Conservation (phyloP, 1,140 invertebrate genomes). For the Antheraea pernyi region DNA sequence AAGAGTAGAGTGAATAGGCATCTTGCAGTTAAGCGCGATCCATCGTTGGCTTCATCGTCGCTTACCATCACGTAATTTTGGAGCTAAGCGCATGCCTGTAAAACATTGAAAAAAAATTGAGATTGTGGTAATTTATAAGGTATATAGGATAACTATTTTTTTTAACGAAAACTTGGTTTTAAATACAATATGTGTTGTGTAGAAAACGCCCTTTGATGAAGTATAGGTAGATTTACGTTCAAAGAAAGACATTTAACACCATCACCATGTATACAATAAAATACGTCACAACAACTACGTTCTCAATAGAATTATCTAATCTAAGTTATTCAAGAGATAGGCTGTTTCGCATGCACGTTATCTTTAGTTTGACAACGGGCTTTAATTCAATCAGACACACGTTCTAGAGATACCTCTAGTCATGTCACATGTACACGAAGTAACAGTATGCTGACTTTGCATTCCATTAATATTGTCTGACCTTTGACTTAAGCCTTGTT, state of each 20-base stretch:
- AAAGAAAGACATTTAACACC: background rate
- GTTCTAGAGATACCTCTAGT: conserved; percentile 48
- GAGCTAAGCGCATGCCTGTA: too few species aligned
- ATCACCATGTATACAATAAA: background rate
- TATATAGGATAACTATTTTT: too few species aligned
- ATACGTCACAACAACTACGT: background rate
- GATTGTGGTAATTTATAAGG: too few species aligned
- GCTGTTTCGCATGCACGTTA: conserved; percentile 30
- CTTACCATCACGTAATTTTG: too few species aligned
- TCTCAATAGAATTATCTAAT: conserved; percentile 14
- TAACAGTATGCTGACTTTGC: conserved; percentile 5
- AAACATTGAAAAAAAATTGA: too few species aligned
- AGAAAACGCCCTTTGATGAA: too few species aligned
- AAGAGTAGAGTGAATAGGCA: too few species aligned
- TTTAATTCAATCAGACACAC: conserved; percentile 58
- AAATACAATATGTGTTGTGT: too few species aligned
- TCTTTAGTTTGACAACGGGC: conserved; percentile 44
- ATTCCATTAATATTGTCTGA: conserved; percentile 7
- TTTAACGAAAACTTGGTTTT: too few species aligned
- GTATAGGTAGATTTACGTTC: background rate
- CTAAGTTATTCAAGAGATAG: conserved; percentile 13
- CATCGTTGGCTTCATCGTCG: too few species aligned
- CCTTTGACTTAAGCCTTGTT: conserved; percentile 1
- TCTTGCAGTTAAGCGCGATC: too few species aligned
- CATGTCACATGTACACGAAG: conserved; percentile 45